Conservation (phyloP, 2,113 vertebrate genomes). For the Peromyscus leucopus region DNA sequence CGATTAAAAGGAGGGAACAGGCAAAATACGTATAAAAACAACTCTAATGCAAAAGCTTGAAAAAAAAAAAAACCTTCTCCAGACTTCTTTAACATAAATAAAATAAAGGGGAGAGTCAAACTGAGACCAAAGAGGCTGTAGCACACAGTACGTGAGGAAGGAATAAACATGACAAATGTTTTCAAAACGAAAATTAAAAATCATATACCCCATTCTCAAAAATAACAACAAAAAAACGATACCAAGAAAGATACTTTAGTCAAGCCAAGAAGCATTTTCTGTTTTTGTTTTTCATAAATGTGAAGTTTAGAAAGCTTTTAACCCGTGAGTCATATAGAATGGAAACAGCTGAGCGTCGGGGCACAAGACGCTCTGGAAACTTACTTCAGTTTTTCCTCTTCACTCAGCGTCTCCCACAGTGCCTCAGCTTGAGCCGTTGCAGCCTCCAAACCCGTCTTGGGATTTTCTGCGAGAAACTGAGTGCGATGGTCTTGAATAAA, state of each 20-base stretch:
- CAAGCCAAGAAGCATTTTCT: conserved; percentile 85
- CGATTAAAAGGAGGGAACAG: conserved; percentile 2
- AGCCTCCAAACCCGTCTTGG: conserved; percentile 89
- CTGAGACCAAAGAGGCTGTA: conserved; percentile 82
- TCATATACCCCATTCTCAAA: neutral
- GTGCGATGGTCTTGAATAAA: conserved; percentile 91
- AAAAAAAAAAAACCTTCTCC: neutral
- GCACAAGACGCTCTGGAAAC: conserved; percentile 90
- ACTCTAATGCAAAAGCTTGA: neutral
- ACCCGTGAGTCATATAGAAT: conserved; percentile 87
- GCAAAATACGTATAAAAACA: conserved; percentile 13
- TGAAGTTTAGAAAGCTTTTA: conserved; percentile 69
- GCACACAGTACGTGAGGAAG: conserved; percentile 80
- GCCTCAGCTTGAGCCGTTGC: conserved; percentile 88
- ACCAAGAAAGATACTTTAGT: conserved; percentile 63
- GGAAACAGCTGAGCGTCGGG: conserved; percentile 85
- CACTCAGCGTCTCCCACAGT: conserved; percentile 92
- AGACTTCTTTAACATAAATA: conserved; percentile 23
- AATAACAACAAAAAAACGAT: conserved; percentile 60
- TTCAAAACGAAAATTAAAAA: neutral
- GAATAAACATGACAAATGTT: conserved; percentile 61
- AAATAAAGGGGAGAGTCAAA: conserved; percentile 51
- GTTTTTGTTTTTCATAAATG: conserved; percentile 78
- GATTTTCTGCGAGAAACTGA: conserved; percentile 90
- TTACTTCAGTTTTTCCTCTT: conserved; percentile 94